These are phyloP conservation scores for Steinernema khuongi DNA, from an alignment of 1,140 invertebrate genomes.

Conservation along the genomic window DNA sequence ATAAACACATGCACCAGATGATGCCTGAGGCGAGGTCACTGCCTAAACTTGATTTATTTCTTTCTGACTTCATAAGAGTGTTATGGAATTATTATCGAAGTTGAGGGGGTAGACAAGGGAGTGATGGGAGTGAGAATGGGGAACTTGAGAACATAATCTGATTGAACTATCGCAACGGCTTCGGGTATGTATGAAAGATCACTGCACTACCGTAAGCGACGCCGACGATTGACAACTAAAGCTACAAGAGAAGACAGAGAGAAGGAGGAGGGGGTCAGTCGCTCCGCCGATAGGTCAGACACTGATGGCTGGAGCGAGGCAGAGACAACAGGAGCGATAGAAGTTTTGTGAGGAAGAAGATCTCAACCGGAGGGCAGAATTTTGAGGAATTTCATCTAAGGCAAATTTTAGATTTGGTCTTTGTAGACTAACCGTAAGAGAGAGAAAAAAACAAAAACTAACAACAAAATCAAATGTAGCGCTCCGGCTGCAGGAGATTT, in stretches of 20 bases:
- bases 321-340: not conserved
- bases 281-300: not conserved
- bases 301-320: not conserved
- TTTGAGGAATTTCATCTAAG: not conserved
- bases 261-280: too few species aligned
- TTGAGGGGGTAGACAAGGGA: not conserved
- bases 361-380: slow-evolving; percentile 11
- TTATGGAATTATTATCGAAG: not conserved
- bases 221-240: too few species aligned
- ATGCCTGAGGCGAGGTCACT: not conserved
- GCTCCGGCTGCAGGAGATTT: slow-evolving; percentile 10
- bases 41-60: slow-evolving; percentile 15
- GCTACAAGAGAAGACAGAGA: too few species aligned
- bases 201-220: too few species aligned
- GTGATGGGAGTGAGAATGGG: not conserved
- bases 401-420: not conserved
- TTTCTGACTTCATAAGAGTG: not conserved
- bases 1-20: too few species aligned
- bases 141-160: slow-evolving; percentile 2
- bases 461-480: slow-evolving; percentile 11
- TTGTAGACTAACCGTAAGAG: not conserved
- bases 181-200: too few species aligned
- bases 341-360: not conserved
- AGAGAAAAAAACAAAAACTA: not conserved
- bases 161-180: not conserved